Base-by-base conservation (phyloP, 2,888 invertebrate species). In the Drosophila hamatofila region DNA sequence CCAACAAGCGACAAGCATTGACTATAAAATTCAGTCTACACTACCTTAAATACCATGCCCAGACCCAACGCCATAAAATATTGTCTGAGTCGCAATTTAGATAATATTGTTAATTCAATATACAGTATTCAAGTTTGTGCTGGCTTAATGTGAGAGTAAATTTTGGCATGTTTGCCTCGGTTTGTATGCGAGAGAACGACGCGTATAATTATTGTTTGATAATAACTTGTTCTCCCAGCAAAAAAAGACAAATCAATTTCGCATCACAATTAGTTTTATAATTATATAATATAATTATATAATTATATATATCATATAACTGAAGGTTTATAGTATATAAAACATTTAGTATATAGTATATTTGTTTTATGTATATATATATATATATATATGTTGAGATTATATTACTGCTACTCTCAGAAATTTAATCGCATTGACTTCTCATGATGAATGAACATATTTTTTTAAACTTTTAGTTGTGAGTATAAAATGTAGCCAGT, bases 21-120 rank as follows among this genome's bases (percentile, higher is more conserved):
- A 71, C 57, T 68, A 18, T 55, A 76, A 30, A 41, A 9, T 14
- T 3, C 4, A 14, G 1, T 33, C 8, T 1, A 14, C 14, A 8
- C 14, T 30, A 4, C 49, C 18, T 49, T 49, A 33, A 21, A 49
- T 49, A 30, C 18, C 18, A 21, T 30, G 14, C 12, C 12, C 18
- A 49, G 49, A 49, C 18, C 30, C 14, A 7, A 21, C 4, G 18
- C 1, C 8, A 30, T 18, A 49, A n/a, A 30, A 14, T 30, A 7
- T 18, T 21, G 30, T 33, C n/a, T 33, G 18, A 49, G 49, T 30
- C 30, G 37, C 23, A 37, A 37, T 5, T 23, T 23, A 23, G 35
- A 49, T 49, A 49, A 8, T 14, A 33, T 14, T 21, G 2, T 6
- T 30, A n/a, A n/a, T 48, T 3, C 25, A 42, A 42, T 41, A 23